Evolutionary conservation across 2,797 vertebrate genomes (phyloP).

Genomic region (Lepus oiostolus): DNA sequence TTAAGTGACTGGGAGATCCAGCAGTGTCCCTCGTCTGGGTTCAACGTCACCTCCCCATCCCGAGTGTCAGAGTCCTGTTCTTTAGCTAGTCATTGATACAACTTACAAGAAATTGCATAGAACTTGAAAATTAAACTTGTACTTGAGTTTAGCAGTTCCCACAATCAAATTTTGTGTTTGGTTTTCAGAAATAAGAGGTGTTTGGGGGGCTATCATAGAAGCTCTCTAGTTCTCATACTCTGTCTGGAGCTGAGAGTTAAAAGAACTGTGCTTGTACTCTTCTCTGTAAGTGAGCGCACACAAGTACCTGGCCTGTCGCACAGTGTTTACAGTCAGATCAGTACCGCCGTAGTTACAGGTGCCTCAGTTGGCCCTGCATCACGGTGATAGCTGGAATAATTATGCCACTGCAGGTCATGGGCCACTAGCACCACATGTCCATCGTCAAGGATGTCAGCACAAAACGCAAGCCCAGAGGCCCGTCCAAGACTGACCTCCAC

Average conservation of each 20-base stretch:
- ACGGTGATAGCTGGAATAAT: neutral
- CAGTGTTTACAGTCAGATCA: neutral
- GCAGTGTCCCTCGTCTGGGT: neutral
- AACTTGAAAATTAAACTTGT: neutral
- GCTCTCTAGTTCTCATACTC: neutral
- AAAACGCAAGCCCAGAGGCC: neutral
- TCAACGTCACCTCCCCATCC: neutral
- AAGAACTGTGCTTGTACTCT: neutral
- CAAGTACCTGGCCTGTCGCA: neutral
- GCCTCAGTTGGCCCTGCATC: neutral
- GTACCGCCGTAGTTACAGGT: neutral
- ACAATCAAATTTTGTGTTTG: neutral
- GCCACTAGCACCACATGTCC: neutral
- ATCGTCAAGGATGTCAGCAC: neutral
- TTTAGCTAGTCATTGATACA: neutral
- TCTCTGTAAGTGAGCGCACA: neutral
- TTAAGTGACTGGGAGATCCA: neutral
- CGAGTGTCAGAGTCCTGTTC: neutral
- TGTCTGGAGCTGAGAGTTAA: neutral
- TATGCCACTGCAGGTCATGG: neutral
- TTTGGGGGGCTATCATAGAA: neutral
- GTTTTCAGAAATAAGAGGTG: constrained; percentile 15
- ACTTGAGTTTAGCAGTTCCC: neutral
- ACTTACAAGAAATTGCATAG: constrained; percentile 14
- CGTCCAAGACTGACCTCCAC: neutral